Conservation (phyloP, 2,113 vertebrate species). For the Gila orcuttii region DNA sequence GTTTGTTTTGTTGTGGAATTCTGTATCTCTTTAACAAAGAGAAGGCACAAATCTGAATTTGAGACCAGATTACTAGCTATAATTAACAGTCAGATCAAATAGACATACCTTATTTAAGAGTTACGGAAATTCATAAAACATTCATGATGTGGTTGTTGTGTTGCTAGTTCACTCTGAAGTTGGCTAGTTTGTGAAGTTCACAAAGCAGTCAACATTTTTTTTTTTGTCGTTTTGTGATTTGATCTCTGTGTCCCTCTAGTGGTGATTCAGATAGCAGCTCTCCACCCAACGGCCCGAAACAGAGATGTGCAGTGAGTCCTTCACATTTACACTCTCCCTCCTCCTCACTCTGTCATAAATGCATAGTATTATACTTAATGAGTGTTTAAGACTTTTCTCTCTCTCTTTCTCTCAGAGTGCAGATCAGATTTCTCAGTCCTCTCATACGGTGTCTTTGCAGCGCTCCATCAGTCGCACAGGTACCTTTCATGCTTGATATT, state of each 20-base stretch:
- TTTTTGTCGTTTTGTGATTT: not conserved
- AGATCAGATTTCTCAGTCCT: slow-evolving; percentile 63
- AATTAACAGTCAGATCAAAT: not conserved
- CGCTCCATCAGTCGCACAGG: slow-evolving; percentile 68
- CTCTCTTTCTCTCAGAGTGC: slow-evolving; percentile 65
- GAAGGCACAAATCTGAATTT: not conserved
- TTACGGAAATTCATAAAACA: not conserved
- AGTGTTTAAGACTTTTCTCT: not conserved
- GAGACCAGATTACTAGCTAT: not conserved
- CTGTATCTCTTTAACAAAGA: not conserved
- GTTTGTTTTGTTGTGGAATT: slow-evolving; percentile 12
- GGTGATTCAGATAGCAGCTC: slow-evolving; percentile 67
- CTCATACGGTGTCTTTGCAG: slow-evolving; percentile 47
- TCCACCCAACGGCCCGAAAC: slow-evolving; percentile 58
- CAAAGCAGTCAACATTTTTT: not conserved
- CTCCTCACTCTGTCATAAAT: not conserved
- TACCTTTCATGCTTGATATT: not conserved
- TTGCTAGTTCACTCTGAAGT: not conserved
- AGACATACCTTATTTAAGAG: not conserved
- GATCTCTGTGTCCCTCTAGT: slow-evolving; percentile 73
- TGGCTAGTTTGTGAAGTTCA: not conserved
- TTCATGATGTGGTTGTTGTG: not conserved
- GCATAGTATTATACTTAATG: not conserved
- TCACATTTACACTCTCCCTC: not conserved
- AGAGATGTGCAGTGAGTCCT: slow-evolving; percentile 71